Evolutionary conservation across 1,140 invertebrate genomes (phyloP).

Genomic region (Penaeus indicus): DNA sequence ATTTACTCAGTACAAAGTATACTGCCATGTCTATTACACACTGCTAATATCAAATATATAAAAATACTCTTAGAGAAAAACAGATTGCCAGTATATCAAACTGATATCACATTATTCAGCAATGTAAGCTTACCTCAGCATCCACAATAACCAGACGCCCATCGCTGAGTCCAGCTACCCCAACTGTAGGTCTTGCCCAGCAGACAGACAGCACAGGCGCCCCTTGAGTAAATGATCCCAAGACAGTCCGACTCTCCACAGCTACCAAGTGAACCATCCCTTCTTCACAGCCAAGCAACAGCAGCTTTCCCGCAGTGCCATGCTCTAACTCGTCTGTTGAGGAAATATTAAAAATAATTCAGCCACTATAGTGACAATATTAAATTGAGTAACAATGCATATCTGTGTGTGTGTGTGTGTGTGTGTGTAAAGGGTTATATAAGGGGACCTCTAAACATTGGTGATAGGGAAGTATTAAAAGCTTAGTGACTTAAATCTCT

Average conservation of each 20-base stretch:
- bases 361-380: too few relatives aligned
- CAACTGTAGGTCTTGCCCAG: slow-evolving; percentile 69
- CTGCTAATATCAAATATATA: neutral
- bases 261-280: slow-evolving; percentile 74
- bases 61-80: neutral
- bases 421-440: too few relatives aligned
- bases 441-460: too few relatives aligned
- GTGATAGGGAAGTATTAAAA: too few relatives aligned
- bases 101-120: neutral
- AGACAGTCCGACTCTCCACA: slow-evolving; percentile 73
- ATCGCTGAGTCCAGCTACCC: slow-evolving; percentile 71
- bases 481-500: too few relatives aligned
- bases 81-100: neutral
- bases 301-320: slow-evolving; percentile 77
- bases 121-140: slow-evolving; percentile 43
- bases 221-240: slow-evolving; percentile 70
- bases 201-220: slow-evolving; percentile 73
- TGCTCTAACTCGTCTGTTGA: slow-evolving; percentile 75
- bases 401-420: too few relatives aligned
- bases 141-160: slow-evolving; percentile 66
- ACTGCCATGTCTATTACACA: too few relatives aligned
- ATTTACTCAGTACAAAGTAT: too few relatives aligned
- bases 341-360: slow-evolving; percentile 1
- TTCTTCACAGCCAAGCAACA: slow-evolving; percentile 78
- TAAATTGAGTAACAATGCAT: too few relatives aligned